Percentiles rank a stretch among this genome's conserved stretches.
Evolutionary conservation across 1,140 invertebrate species (phyloP).

Genomic region (Drosophila arizonae): DNA sequence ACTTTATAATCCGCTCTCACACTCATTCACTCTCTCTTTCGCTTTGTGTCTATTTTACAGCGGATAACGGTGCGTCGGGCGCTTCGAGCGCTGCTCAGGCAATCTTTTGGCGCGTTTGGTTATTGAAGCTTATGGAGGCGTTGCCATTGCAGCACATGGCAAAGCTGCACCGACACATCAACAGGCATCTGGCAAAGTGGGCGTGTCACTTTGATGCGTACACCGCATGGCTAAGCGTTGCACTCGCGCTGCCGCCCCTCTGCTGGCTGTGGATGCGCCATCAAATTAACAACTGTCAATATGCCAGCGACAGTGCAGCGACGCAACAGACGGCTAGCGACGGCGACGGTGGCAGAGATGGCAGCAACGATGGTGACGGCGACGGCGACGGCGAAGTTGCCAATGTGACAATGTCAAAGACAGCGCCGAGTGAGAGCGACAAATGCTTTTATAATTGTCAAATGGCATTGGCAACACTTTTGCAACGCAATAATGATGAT

Average conservation of each 20-base stretch:
- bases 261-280: constrained; percentile 50
- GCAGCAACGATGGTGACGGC: constrained; percentile 11
- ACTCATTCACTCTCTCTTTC: constrained; percentile 9
- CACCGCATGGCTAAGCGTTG: constrained; percentile 36
- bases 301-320: constrained; percentile 21
- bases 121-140: constrained; percentile 42
- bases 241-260: constrained; percentile 29
- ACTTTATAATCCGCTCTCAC: constrained; percentile 18
- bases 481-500: constrained; percentile 14
- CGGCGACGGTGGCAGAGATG: not conserved
- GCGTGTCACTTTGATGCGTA: constrained; percentile 44
- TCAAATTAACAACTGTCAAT: constrained; percentile 79
- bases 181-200: constrained; percentile 57
- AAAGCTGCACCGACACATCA: constrained; percentile 58
- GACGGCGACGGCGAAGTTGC: constrained; percentile 25
- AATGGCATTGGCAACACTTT: constrained; percentile 69
- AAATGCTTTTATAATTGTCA: constrained; percentile 82
- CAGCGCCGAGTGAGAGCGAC: constrained; percentile 39
- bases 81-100: constrained; percentile 57
- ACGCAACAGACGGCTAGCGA: constrained; percentile 13
- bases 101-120: constrained; percentile 67
- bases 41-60: constrained; percentile 33
- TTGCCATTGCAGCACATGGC: constrained; percentile 31
- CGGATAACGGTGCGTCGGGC: constrained; percentile 59
- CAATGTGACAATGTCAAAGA: constrained; percentile 60